Evolutionary conservation across 2,888 invertebrate genomes (phyloP).

Genomic region (Epistrophella euchroma): DNA sequence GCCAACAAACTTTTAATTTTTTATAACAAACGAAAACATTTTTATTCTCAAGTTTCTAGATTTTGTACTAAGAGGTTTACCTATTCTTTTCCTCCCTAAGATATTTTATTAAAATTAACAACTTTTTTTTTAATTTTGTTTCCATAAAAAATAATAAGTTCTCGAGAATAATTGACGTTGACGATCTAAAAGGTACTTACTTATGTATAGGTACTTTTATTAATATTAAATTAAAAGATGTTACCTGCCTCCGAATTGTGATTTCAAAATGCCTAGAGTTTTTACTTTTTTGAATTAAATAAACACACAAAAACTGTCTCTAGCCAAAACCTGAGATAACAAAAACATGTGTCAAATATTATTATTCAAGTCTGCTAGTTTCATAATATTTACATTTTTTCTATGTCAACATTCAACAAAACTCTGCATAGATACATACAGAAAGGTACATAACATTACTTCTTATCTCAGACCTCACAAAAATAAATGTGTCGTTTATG

Average conservation of each 20-base stretch:
- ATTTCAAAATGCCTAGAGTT: not conserved
- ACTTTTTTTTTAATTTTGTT: too few species aligned
- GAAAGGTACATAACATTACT: not conserved
- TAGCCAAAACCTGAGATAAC: slow-evolving; percentile 5
- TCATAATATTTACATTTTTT: slow-evolving; percentile 25
- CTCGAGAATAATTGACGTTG: too few species aligned
- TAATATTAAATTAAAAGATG: too few species aligned
- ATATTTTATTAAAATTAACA: too few species aligned
- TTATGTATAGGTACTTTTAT: too few species aligned
- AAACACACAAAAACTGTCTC: not conserved
- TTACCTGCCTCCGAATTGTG: not conserved
- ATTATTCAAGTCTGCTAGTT: not conserved
- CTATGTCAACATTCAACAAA: slow-evolving; percentile 29
- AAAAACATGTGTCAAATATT: slow-evolving; percentile 24
- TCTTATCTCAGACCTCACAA: not conserved
- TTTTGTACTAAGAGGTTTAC: too few species aligned
- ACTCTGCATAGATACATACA: not conserved
- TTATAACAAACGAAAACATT: too few species aligned
- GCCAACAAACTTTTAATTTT: too few species aligned
- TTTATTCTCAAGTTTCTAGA: too few species aligned
- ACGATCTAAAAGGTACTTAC: too few species aligned
- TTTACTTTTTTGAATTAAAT: not conserved
- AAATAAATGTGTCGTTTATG: slow-evolving; percentile 4
- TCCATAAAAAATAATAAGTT: too few species aligned
- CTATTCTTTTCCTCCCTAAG: too few species aligned